Conservation (phyloP, 2,113 vertebrate species). For the Syngnathoides biaculeatus region DNA sequence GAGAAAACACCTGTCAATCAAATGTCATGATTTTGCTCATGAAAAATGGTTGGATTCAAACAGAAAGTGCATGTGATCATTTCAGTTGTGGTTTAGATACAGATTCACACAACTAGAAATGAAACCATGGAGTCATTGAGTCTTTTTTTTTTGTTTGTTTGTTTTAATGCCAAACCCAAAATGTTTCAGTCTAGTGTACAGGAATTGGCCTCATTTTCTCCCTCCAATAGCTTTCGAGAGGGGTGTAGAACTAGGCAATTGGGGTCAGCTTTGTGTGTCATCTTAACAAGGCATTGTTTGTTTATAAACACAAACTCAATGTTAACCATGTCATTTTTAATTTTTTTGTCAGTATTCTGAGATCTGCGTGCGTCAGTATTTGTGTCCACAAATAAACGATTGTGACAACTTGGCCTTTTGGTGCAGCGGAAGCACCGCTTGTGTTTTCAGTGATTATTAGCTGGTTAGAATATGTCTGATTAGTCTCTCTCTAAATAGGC, state of each 20-base stretch:
- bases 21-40: not conserved
- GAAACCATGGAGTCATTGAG: too few species aligned
- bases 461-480: conserved; percentile 10
- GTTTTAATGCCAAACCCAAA: too few species aligned
- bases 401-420: conserved; percentile 6
- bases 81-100: not conserved
- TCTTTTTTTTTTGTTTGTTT: too few species aligned
- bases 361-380: not conserved
- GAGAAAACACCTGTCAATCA: not conserved
- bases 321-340: not conserved
- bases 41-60: not conserved
- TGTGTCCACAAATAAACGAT: conserved; percentile 11
- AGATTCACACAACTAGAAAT: too few species aligned
- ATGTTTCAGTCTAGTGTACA: not conserved
- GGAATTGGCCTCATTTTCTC: not conserved
- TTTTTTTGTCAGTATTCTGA: conserved; percentile 23
- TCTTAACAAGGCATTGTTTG: not conserved
- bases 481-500: conserved; percentile 18
- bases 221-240: not conserved
- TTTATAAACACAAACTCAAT: not conserved
- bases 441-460: conserved; percentile 1
- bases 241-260: not conserved
- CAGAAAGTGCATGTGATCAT: not conserved
- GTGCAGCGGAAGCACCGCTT: not conserved
- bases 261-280: conserved; percentile 19